phyloP scores from a whole-genome alignment of 1,140 invertebrate genomes.

The Mizuhopecten yessoensis region DNA sequence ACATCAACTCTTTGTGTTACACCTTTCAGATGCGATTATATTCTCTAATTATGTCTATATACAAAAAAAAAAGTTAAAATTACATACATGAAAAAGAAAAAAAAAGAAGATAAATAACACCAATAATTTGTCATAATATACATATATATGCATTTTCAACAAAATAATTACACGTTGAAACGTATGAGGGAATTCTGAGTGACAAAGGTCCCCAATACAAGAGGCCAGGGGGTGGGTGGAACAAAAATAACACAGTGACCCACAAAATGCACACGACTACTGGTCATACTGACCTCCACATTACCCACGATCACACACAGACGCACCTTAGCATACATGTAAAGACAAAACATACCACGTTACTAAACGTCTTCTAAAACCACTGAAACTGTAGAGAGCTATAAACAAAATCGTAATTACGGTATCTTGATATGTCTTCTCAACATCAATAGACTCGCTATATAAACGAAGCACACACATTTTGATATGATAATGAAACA shows the following conservation, averaged over 20 bases:
- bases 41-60: background rate
- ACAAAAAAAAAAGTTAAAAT: background rate
- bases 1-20: background rate
- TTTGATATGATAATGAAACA: conserved; percentile 32
- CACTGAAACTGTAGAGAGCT: background rate
- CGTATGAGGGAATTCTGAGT: conserved; percentile 1
- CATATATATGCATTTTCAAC: background rate
- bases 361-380: background rate
- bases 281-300: background rate
- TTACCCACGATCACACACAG: background rate
- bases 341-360: background rate
- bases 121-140: background rate
- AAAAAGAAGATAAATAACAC: conserved; percentile 29
- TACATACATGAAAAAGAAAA: background rate
- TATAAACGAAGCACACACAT: background rate
- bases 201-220: background rate
- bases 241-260: background rate
- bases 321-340: background rate
- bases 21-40: background rate
- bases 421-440: background rate
- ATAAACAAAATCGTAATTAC: background rate
- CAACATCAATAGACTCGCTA: background rate
- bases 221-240: background rate
- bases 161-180: background rate
- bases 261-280: background rate